phyloP scores from a whole-genome alignment of 1,140 invertebrate species.

The Acromyrmex charruanus region DNA sequence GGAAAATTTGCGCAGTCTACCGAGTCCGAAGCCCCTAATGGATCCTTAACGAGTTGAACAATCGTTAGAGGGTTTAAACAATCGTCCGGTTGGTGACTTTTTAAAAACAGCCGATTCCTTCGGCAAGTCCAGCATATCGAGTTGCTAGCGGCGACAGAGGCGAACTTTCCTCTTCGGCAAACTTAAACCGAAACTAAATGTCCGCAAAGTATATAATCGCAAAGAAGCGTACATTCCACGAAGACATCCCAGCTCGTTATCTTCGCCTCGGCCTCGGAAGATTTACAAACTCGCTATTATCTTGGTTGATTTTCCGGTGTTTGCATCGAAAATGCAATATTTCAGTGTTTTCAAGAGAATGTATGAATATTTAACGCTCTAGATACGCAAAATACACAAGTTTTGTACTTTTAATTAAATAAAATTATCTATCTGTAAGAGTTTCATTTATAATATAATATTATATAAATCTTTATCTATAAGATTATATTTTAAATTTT shows the following conservation, averaged over 20 bases:
- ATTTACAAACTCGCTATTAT: slow-evolving; percentile 67
- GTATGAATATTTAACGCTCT: not conserved
- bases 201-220: slow-evolving; percentile 41
- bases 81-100: slow-evolving; percentile 67
- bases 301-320: slow-evolving; percentile 37
- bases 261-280: slow-evolving; percentile 40
- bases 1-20: slow-evolving; percentile 75
- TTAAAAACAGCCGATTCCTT: slow-evolving; percentile 64
- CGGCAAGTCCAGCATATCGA: slow-evolving; percentile 10
- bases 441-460: no score
- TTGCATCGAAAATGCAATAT: not conserved
- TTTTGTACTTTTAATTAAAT: slow-evolving; percentile 3
- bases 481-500: no score
- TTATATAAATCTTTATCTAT: no score
- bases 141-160: slow-evolving; percentile 14
- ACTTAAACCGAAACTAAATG: slow-evolving; percentile 70
- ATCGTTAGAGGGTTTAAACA: slow-evolving; percentile 85
- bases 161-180: slow-evolving; percentile 63
- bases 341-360: not conserved
- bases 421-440: not conserved
- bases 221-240: slow-evolving; percentile 24
- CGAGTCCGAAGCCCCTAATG: slow-evolving; percentile 80
- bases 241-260: slow-evolving; percentile 63
- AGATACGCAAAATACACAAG: not conserved
- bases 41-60: slow-evolving; percentile 85